Evolutionary conservation across 1,140 invertebrate genomes (phyloP).

Genomic region (Babylonia areolata): DNA sequence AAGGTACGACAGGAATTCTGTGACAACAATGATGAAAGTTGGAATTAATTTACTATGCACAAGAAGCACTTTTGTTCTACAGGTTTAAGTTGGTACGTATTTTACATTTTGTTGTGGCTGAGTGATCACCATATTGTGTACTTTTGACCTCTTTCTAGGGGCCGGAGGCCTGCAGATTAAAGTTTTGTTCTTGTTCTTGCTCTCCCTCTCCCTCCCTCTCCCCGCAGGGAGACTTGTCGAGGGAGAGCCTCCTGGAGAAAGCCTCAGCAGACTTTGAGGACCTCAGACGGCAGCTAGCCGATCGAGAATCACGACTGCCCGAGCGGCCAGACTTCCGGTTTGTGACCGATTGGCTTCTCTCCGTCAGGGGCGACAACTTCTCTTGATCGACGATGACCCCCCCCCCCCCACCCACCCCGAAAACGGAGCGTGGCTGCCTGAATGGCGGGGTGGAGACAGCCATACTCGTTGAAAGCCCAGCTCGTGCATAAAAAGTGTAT

Average conservation of each 20-base stretch:
- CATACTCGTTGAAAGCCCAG: not conserved
- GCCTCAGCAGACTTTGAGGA: conserved; percentile 50
- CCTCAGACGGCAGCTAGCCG: conserved; percentile 45
- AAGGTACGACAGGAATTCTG: no score
- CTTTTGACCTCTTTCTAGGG: no score
- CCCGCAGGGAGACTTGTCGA: conserved; percentile 50
- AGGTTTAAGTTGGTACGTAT: no score
- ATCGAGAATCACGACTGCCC: conserved; percentile 50
- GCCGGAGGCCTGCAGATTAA: no score
- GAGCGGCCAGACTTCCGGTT: conserved; percentile 53
- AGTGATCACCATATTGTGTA: no score
- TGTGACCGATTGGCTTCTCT: conserved; percentile 53
- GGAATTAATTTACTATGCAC: no score
- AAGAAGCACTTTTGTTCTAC: no score
- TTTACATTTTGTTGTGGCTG: no score
- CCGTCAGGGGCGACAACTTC: conserved; percentile 42
- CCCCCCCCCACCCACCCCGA: no score
- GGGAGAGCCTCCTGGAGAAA: conserved; percentile 46
- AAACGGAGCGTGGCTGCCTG: not conserved
- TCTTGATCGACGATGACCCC: not conserved
- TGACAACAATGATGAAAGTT: no score
- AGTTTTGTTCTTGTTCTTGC: no score
- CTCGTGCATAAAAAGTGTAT: not conserved
- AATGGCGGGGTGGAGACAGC: not conserved
- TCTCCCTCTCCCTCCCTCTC: no score